phyloP scores from a whole-genome alignment of 2,797 vertebrate genomes.

The Malurus splendens region DNA sequence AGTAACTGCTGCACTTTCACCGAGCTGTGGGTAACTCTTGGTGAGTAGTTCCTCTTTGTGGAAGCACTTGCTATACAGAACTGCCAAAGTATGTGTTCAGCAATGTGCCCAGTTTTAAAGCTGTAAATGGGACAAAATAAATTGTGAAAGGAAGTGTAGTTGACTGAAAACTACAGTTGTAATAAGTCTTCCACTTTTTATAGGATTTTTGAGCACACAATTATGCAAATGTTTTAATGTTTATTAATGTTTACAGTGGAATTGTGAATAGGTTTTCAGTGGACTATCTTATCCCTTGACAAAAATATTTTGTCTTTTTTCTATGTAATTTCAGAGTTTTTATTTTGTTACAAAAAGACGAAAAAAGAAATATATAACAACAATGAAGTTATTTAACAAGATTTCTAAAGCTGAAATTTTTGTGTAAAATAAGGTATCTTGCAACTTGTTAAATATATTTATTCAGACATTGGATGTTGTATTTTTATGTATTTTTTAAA shows the following conservation, averaged over 20 bases:
- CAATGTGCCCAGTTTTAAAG: constrained; percentile 87
- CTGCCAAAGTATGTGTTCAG: constrained; percentile 89
- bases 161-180: constrained; percentile 88
- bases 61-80: constrained; percentile 86
- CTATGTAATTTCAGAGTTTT: constrained; percentile 96
- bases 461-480: constrained; percentile 89
- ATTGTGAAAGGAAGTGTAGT: constrained; percentile 90
- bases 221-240: constrained; percentile 91
- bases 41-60: constrained; percentile 66
- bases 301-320: constrained; percentile 93
- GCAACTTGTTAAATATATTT: constrained; percentile 96
- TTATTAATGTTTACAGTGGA: constrained; percentile 93
- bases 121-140: constrained; percentile 87
- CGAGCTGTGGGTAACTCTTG: constrained; percentile 61
- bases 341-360: constrained; percentile 95
- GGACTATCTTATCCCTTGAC: constrained; percentile 89
- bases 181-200: constrained; percentile 89
- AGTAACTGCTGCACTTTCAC: constrained; percentile 71
- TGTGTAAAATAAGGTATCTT: constrained; percentile 95
- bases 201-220: constrained; percentile 85
- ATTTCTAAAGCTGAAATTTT: constrained; percentile 89
- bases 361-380: constrained; percentile 87
- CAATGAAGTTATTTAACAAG: constrained; percentile 89
- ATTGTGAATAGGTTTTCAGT: constrained; percentile 90
- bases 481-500: constrained; percentile 91